These are phyloP conservation scores for Puma concolor DNA, from an alignment of 2,113 vertebrate genomes.

Conservation along the genomic window DNA sequence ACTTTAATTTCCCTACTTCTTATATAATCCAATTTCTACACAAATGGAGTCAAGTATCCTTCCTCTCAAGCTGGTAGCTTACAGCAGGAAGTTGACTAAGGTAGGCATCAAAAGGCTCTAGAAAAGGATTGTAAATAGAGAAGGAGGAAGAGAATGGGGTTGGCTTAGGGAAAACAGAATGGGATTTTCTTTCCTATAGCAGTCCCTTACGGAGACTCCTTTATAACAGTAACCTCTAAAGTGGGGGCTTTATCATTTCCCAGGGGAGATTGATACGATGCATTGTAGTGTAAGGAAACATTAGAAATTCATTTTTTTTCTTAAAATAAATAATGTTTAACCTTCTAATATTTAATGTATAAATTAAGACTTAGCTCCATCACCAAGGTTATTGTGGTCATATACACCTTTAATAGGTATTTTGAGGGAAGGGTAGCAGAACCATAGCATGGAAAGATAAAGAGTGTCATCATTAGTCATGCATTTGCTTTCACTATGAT, in stretches of 20 bases:
- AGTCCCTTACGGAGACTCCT: background rate
- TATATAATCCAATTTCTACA: background rate
- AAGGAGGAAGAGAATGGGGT: background rate
- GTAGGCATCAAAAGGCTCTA: background rate
- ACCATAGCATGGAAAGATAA: rapidly evolving
- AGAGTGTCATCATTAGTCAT: background rate
- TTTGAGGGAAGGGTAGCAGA: background rate
- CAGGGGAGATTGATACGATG: background rate
- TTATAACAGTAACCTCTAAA: background rate
- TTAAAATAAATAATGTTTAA: background rate
- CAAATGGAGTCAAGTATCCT: background rate
- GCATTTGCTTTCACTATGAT: background rate
- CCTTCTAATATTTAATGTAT: background rate
- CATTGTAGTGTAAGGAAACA: background rate
- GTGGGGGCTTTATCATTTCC: background rate
- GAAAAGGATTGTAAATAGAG: background rate
- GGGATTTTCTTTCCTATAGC: background rate
- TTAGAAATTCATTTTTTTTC: background rate
- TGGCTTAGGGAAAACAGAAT: background rate
- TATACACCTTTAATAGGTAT: background rate
- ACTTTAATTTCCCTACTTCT: background rate
- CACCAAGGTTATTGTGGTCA: background rate
- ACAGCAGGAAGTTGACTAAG: background rate
- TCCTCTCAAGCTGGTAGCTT: background rate
- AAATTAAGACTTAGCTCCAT: background rate